A percentile compares a stretch with the other conserved stretches of the same genome.
Conservation (phyloP, 2,888 invertebrate genomes). For the Drosophila meridionalis region DNA sequence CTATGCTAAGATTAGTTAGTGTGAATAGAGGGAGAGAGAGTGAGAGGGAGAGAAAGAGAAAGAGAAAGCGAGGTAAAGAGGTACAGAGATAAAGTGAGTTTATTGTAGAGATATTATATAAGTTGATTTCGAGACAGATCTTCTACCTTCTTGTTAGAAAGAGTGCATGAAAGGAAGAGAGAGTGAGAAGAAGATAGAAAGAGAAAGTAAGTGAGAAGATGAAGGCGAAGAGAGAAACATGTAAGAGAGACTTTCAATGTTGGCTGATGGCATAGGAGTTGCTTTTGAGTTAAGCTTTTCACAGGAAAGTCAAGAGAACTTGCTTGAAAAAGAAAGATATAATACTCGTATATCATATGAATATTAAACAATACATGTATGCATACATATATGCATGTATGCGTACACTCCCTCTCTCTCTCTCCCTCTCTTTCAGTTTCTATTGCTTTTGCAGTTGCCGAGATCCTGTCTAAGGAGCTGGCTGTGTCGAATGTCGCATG, state of each 20-base stretch:
- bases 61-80: background rate
- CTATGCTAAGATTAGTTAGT: background rate
- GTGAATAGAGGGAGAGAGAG: no score
- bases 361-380: no score
- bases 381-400: no score
- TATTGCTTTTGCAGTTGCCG: background rate
- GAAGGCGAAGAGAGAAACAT: background rate
- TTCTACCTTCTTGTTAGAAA: no score
- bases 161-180: background rate
- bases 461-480: slow-evolving; percentile 36
- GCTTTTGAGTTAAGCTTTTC: no score
- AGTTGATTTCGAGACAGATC: background rate
- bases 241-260: no score
- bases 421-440: background rate
- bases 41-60: background rate
- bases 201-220: background rate
- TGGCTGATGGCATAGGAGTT: no score
- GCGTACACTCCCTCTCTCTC: no score
- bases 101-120: background rate
- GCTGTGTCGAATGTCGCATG: slow-evolving; percentile 5
- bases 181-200: background rate
- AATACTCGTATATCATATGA: no score
- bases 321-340: no score
- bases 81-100: background rate
- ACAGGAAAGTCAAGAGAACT: no score